These are phyloP conservation scores for Alethe castanea DNA, from an alignment of 2,113 vertebrate genomes.

Conservation along the genomic window DNA sequence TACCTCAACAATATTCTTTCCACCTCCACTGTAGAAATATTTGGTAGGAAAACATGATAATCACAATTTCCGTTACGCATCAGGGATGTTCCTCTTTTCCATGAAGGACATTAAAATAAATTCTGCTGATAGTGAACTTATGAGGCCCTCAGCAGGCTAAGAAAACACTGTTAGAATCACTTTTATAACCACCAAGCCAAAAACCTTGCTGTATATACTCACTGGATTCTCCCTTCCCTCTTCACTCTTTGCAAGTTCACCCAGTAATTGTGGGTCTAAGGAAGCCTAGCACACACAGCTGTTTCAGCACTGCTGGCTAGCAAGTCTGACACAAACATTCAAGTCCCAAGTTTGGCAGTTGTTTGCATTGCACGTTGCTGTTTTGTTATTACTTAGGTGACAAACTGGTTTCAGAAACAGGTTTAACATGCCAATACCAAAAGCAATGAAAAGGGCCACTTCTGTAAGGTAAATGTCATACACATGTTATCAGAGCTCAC, in stretches of 20 bases:
- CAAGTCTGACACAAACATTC: neutral
- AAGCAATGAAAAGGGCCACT: neutral
- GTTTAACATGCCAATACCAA: neutral
- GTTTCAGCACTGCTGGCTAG: neutral
- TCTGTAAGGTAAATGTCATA: neutral
- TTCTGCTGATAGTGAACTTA: neutral
- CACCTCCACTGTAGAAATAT: neutral
- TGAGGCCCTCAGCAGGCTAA: neutral
- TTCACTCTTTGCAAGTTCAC: neutral
- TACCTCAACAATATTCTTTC: conserved; percentile 7
- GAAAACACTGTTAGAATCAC: neutral
- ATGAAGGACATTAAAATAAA: neutral
- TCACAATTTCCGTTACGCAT: neutral
- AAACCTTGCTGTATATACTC: neutral
- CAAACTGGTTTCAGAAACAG: neutral
- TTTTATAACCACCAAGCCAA: neutral
- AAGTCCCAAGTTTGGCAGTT: neutral
- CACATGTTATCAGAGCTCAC: neutral
- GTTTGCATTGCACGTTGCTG: neutral
- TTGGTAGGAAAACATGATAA: neutral
- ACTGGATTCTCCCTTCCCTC: neutral
- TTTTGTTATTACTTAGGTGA: neutral
- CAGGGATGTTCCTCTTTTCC: neutral
- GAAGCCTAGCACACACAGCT: neutral
- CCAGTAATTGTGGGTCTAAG: neutral